Percentiles rank a stretch among this genome's conserved stretches.
Evolutionary conservation across 2,113 vertebrate genomes (phyloP).

Genomic region (Phyllostomus hastatus): DNA sequence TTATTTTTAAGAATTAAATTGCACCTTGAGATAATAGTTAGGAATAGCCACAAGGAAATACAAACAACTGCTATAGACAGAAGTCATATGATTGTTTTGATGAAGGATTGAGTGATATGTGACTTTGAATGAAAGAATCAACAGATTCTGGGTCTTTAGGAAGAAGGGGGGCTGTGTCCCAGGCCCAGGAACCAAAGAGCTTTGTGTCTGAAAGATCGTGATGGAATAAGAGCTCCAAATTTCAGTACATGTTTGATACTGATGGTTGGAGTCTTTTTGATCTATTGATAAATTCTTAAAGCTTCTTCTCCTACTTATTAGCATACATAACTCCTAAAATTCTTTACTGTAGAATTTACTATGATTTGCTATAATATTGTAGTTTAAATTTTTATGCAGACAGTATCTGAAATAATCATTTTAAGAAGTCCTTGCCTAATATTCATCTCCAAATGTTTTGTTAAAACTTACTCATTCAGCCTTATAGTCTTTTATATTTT

Average conservation of each 20-base stretch:
- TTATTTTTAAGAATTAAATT: conserved; percentile 34
- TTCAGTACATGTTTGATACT: background rate
- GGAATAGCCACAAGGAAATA: background rate
- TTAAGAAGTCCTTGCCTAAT: background rate
- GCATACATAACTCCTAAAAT: background rate
- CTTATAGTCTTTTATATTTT: background rate
- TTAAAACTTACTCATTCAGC: background rate
- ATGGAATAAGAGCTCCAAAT: background rate
- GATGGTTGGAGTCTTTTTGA: background rate
- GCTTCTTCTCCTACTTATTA: background rate
- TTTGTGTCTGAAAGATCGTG: background rate
- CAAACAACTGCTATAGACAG: background rate
- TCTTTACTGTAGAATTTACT: background rate
- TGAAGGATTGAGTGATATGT: background rate
- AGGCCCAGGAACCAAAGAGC: background rate
- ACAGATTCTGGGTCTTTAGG: background rate
- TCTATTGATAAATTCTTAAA: background rate
- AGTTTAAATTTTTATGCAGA: background rate
- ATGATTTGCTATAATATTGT: background rate
- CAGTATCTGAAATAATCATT: background rate
- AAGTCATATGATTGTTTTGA: background rate
- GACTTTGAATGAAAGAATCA: background rate
- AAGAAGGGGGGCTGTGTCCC: background rate
- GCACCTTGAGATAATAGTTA: background rate
- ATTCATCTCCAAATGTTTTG: background rate